Evolutionary conservation across 2,113 vertebrate species (phyloP).

Genomic region (Astur gentilis): DNA sequence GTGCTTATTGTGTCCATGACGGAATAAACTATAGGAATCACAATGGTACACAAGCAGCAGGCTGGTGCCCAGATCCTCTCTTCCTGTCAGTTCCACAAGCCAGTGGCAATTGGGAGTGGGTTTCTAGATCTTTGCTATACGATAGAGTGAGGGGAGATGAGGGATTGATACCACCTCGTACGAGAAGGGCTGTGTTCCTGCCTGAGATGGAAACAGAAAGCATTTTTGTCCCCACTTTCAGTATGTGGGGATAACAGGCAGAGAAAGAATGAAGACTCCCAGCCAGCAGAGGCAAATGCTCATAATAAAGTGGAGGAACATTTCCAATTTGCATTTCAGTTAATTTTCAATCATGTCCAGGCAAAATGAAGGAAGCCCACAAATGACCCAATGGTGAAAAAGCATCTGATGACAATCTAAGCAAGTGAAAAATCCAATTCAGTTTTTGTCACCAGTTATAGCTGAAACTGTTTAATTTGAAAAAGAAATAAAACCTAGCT

Average conservation of each 20-base stretch:
- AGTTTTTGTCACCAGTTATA: not conserved
- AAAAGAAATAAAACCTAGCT: not conserved
- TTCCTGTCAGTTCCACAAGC: not conserved
- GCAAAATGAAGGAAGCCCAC: not conserved
- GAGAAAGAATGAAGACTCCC: not conserved
- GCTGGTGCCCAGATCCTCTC: not conserved
- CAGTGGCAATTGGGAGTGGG: not conserved
- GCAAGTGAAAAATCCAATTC: conserved; percentile 20
- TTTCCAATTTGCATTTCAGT: not conserved
- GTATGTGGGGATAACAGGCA: not conserved
- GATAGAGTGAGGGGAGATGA: not conserved
- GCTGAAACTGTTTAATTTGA: conserved; percentile 31
- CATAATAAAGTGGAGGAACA: not conserved
- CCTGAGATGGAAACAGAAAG: not conserved
- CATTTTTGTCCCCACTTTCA: not conserved
- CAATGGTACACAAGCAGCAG: not conserved
- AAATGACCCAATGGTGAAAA: not conserved
- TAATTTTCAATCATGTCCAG: not conserved
- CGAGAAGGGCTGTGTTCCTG: not conserved
- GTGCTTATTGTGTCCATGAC: not conserved
- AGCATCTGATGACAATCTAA: conserved; percentile 13
- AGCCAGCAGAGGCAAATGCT: not conserved
- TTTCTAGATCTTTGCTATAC: not conserved
- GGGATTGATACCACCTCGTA: not conserved
- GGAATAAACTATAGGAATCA: not conserved